Conservation (phyloP, 2,888 invertebrate species). For the Ischnus inquisitorius region DNA sequence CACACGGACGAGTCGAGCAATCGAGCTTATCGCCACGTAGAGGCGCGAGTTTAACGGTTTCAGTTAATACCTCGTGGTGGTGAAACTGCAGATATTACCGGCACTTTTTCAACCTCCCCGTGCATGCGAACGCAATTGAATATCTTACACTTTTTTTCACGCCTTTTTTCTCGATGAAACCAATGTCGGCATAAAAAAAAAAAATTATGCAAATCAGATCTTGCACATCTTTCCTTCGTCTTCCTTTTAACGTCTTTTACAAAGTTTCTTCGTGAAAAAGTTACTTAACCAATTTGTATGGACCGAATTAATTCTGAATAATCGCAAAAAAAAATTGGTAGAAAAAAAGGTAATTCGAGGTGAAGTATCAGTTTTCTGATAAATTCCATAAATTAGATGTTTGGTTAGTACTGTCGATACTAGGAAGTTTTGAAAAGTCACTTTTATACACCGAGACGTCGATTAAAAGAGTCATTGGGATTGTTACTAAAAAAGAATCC, state of each 20-base stretch:
- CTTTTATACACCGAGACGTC: background rate
- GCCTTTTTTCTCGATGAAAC: background rate
- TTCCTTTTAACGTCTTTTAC: no score
- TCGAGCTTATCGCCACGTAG: constrained; percentile 57
- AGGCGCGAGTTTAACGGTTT: constrained; percentile 66
- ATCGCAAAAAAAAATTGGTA: no score
- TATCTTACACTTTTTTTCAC: constrained; percentile 1
- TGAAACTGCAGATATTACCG: constrained; percentile 29
- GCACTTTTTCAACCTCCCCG: constrained; percentile 1
- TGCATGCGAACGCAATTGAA: background rate
- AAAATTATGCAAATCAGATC: no score
- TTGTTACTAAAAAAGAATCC: no score
- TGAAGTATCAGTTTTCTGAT: no score
- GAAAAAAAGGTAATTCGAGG: background rate
- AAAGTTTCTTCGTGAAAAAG: no score
- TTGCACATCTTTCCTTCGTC: no score
- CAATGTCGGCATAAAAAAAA: background rate
- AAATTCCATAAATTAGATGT: background rate
- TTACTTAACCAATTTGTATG: no score
- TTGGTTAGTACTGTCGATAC: background rate
- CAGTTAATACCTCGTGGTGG: constrained; percentile 19
- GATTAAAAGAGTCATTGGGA: background rate
- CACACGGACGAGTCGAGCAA: constrained; percentile 50
- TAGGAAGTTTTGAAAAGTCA: background rate
- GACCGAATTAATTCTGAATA: no score